Percentiles rank a stretch among this genome's conserved stretches.
These are phyloP conservation scores for Zapornia atra DNA, from an alignment of 2,113 vertebrate species.

Conservation along the genomic window DNA sequence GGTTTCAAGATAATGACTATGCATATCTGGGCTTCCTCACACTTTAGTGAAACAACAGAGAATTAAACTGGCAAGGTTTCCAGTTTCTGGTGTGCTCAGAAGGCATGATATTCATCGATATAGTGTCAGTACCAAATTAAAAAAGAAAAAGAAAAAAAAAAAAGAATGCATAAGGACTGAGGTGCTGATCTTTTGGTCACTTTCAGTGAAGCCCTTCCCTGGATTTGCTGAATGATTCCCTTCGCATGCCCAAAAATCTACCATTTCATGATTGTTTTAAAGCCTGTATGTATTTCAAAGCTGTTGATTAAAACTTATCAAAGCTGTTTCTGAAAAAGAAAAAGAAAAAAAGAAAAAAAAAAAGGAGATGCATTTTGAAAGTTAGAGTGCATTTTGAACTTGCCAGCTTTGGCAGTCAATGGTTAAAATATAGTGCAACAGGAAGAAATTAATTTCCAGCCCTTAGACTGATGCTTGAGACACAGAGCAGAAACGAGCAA, in stretches of 20 bases:
- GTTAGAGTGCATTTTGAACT: background rate
- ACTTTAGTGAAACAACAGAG: background rate
- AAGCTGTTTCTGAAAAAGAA: background rate
- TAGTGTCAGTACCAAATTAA: background rate
- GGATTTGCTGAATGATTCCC: background rate
- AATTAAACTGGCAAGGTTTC: background rate
- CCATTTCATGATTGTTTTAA: background rate
- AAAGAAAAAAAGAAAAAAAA: too few species aligned
- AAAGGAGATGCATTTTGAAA: background rate
- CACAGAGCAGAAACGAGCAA: constrained; percentile 23
- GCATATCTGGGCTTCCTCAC: background rate
- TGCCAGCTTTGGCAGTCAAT: background rate
- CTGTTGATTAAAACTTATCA: background rate
- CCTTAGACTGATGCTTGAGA: constrained; percentile 4
- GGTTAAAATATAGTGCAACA: background rate
- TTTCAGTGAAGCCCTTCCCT: background rate
- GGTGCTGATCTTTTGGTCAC: background rate
- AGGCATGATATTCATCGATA: background rate
- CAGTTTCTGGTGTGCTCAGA: background rate
- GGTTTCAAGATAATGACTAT: background rate
- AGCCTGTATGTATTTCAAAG: background rate
- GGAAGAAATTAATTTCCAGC: constrained; percentile 21
- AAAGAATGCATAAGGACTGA: background rate
- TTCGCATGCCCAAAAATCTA: background rate
- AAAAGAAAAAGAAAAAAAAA: background rate